Percentiles rank a stretch among this genome's conserved stretches.
Evolutionary conservation across 2,113 vertebrate genomes (phyloP).

Genomic region (Pollachius pollachius): DNA sequence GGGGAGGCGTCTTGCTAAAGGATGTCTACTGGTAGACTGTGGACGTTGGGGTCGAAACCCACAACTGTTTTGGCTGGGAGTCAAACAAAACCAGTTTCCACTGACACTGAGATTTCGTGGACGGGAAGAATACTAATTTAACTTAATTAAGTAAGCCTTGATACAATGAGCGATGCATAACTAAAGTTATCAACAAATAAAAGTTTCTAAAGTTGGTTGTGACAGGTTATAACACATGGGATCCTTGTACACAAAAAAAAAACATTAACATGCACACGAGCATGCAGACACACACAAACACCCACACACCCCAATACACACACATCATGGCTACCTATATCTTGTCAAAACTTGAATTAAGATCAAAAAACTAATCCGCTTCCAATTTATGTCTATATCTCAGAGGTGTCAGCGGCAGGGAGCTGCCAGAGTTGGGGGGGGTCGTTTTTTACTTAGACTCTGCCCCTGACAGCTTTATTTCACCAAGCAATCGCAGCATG

Average conservation of each 20-base stretch:
- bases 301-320: background rate
- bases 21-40: no score
- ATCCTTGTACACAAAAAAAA: background rate
- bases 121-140: no score
- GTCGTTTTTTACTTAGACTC: slow-evolving; percentile 94
- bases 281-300: slow-evolving; percentile 1
- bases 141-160: no score
- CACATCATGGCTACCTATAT: slow-evolving; percentile 70
- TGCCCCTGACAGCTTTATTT: slow-evolving; percentile 99
- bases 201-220: no score
- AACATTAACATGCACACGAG: slow-evolving; percentile 9
- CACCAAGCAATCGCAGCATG: slow-evolving; percentile 96
- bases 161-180: no score
- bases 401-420: slow-evolving; percentile 85
- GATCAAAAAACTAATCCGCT: slow-evolving; percentile 94
- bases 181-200: no score
- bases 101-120: no score
- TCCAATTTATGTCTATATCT: slow-evolving; percentile 98
- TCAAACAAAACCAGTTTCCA: no score
- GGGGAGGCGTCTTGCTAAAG: no score
- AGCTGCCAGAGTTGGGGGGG: slow-evolving; percentile 80
- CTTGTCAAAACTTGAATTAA: slow-evolving; percentile 95
- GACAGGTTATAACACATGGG: no score
- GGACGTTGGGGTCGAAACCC: no score
- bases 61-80: no score